Conservation (phyloP, 2,113 vertebrate genomes). For the Etheostoma cragini region DNA sequence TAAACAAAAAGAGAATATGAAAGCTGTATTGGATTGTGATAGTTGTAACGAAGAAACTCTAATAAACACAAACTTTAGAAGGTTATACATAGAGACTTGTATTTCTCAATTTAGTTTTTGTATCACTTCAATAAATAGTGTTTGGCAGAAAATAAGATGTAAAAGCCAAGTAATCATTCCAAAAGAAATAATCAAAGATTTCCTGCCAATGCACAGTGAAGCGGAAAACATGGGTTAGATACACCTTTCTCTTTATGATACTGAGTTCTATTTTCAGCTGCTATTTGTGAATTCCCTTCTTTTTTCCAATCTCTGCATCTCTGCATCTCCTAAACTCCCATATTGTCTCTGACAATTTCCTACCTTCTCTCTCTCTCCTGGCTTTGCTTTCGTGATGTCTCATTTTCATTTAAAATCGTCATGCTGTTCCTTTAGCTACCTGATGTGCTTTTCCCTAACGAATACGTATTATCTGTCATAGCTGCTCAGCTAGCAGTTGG, state of each 20-base stretch:
- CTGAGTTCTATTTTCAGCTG: constrained; percentile 22
- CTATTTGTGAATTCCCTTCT: constrained; percentile 4
- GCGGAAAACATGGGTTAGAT: constrained; percentile 19
- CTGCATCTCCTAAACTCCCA: constrained; percentile 3
- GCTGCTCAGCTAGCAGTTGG: constrained; percentile 50
- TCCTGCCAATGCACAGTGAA: neutral
- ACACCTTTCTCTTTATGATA: constrained; percentile 17
- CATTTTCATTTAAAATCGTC: constrained; percentile 33
- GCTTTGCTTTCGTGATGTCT: constrained; percentile 19
- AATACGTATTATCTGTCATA: constrained; percentile 51
- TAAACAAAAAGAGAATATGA: neutral
- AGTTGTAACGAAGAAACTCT: neutral
- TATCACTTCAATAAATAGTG: constrained; percentile 20
- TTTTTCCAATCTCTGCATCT: neutral
- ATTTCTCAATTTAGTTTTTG: neutral
- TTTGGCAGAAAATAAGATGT: constrained; percentile 1
- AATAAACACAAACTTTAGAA: neutral
- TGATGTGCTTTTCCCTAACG: constrained; percentile 61
- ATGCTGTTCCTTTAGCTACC: constrained; percentile 49
- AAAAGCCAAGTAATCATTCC: constrained; percentile 20
- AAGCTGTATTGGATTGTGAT: neutral
- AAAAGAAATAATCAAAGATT: constrained; percentile 25
- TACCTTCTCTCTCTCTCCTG: constrained; percentile 4
- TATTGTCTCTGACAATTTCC: constrained; percentile 16
- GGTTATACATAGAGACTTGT: constrained; percentile 6